Percentiles rank a stretch among this genome's conserved stretches.
Conservation (phyloP, 2,888 invertebrate species). For the Polia nebulosa region DNA sequence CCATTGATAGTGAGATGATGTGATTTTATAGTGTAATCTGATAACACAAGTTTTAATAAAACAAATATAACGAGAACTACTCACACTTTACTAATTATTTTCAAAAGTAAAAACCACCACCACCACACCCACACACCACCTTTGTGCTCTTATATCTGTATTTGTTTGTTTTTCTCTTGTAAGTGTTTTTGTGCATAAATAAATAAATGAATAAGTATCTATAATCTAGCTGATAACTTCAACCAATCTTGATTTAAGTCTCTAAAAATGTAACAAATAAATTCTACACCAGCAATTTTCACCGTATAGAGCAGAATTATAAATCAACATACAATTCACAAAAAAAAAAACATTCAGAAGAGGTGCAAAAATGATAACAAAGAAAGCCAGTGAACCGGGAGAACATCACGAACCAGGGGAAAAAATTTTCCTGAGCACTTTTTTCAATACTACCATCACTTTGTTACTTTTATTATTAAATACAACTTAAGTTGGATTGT, state of each 20-base stretch:
- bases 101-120: no score
- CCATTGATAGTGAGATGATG: no score
- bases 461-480: conserved; percentile 50
- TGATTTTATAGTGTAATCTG: no score
- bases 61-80: no score
- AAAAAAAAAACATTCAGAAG: conserved; percentile 17
- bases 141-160: no score
- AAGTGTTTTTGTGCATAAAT: no score
- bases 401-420: conserved; percentile 49
- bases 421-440: conserved; percentile 37
- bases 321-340: conserved; percentile 25
- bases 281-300: neutral
- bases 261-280: neutral
- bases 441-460: conserved; percentile 45
- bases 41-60: no score
- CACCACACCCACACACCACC: no score
- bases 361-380: conserved; percentile 44
- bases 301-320: conserved; percentile 5
- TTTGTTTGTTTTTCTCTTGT: no score
- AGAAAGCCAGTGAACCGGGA: conserved; percentile 24
- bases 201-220: no score
- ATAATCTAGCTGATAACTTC: neutral
- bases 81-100: no score
- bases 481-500: conserved; percentile 28
- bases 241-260: neutral